A percentile compares a stretch with the other conserved stretches of the same genome.
Conservation (phyloP, 2,797 vertebrate species). For the Mallotus villosus region DNA sequence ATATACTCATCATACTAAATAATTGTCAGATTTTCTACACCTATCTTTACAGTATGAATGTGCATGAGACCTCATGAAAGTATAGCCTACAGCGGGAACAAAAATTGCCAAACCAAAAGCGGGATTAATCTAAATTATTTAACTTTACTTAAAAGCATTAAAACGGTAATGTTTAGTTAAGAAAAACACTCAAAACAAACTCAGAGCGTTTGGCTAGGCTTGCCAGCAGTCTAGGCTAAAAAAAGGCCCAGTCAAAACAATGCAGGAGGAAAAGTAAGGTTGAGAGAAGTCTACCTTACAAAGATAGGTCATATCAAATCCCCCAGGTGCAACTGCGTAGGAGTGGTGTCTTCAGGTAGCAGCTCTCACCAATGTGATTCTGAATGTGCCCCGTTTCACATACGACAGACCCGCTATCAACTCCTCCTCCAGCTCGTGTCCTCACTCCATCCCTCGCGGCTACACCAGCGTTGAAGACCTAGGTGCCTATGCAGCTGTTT, state of each 20-base stretch:
- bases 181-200: neutral
- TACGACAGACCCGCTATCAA: slow-evolving; percentile 48
- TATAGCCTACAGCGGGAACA: neutral
- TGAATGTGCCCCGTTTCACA: slow-evolving; percentile 59
- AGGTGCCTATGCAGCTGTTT: slow-evolving; percentile 24
- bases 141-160: neutral
- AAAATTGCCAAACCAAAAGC: neutral
- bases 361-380: slow-evolving; percentile 52
- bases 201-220: neutral
- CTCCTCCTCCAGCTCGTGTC: slow-evolving; percentile 71
- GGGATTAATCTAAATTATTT: neutral
- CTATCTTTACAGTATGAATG: too few species aligned
- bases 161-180: slow-evolving; percentile 1
- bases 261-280: slow-evolving; percentile 25
- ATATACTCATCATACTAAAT: neutral
- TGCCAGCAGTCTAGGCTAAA: neutral
- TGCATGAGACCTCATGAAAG: too few species aligned
- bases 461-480: slow-evolving; percentile 50
- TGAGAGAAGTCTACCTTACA: slow-evolving; percentile 63
- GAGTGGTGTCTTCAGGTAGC: slow-evolving; percentile 59
- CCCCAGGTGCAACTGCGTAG: slow-evolving; percentile 50
- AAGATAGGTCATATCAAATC: slow-evolving; percentile 71
- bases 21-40: neutral
- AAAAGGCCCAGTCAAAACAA: slow-evolving; percentile 16
- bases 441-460: slow-evolving; percentile 38